Percentiles rank a stretch among this genome's conserved stretches.
Conservation (phyloP, 2,888 invertebrate genomes). For the Melinopterus prodromus region DNA sequence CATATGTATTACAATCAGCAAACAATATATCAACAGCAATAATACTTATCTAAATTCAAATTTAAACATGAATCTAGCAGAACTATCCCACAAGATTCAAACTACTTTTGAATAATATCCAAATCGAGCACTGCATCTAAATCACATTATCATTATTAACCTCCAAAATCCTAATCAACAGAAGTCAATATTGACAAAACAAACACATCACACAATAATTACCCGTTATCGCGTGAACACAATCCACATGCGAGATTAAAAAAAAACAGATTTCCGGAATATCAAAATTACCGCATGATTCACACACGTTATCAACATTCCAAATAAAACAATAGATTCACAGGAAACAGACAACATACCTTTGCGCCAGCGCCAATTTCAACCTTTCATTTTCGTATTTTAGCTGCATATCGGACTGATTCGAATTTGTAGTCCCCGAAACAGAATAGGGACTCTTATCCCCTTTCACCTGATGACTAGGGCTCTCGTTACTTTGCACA, state of each 20-base stretch:
- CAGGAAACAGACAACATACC: constrained; percentile 64
- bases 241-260: neutral
- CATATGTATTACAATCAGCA: too few species aligned
- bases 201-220: neutral
- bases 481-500: constrained; percentile 69
- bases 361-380: constrained; percentile 94
- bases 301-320: neutral
- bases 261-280: neutral
- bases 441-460: constrained; percentile 53
- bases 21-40: neutral
- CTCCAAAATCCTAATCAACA: neutral
- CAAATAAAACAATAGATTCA: constrained; percentile 7
- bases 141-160: neutral
- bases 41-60: neutral
- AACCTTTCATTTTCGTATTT: constrained; percentile 97
- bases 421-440: constrained; percentile 49
- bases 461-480: constrained; percentile 67
- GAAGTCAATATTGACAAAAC: neutral
- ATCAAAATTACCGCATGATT: neutral
- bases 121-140: neutral
- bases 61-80: neutral
- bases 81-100: neutral
- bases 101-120: too few species aligned
- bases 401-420: constrained; percentile 80
- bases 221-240: neutral